These are phyloP conservation scores for Asobara japonica DNA, from an alignment of 1,140 invertebrate species.

Conservation along the genomic window DNA sequence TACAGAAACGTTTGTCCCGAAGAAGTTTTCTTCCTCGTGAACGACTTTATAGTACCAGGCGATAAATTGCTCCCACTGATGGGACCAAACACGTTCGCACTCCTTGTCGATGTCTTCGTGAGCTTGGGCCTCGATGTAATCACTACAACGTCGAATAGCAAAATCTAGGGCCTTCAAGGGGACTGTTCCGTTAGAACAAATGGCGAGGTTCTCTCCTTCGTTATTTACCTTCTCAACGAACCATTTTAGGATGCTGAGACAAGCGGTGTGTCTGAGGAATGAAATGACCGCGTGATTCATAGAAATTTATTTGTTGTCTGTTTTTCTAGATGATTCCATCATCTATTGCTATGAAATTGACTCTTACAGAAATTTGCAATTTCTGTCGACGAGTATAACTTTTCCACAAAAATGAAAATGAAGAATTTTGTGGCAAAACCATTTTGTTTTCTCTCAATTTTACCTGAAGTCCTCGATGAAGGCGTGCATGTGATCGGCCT, in stretches of 20 bases:
- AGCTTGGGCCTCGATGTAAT: conserved; percentile 78
- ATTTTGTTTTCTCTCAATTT: background rate
- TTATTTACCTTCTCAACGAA: conserved; percentile 71
- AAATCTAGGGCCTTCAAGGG: conserved; percentile 81
- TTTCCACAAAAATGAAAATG: background rate
- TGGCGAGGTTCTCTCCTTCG: conserved; percentile 68
- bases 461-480: conserved; percentile 87
- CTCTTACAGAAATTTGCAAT: too few species aligned
- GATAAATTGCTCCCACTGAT: conserved; percentile 89
- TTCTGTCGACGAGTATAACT: background rate
- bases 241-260: conserved; percentile 83
- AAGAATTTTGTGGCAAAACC: background rate
- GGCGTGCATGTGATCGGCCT: conserved; percentile 85
- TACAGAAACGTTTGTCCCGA: conserved; percentile 48
- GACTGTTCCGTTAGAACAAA: conserved; percentile 72
- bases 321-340: too few species aligned
- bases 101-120: conserved; percentile 89
- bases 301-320: too few species aligned
- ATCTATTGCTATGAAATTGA: too few species aligned
- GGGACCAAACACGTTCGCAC: conserved; percentile 77
- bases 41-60: conserved; percentile 62
- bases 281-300: background rate
- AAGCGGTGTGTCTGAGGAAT: conserved; percentile 78
- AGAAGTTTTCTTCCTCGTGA: conserved; percentile 51
- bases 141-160: conserved; percentile 79